phyloP scores from a whole-genome alignment of 2,113 vertebrate genomes.

The Tretioscincus oriximinensis region DNA sequence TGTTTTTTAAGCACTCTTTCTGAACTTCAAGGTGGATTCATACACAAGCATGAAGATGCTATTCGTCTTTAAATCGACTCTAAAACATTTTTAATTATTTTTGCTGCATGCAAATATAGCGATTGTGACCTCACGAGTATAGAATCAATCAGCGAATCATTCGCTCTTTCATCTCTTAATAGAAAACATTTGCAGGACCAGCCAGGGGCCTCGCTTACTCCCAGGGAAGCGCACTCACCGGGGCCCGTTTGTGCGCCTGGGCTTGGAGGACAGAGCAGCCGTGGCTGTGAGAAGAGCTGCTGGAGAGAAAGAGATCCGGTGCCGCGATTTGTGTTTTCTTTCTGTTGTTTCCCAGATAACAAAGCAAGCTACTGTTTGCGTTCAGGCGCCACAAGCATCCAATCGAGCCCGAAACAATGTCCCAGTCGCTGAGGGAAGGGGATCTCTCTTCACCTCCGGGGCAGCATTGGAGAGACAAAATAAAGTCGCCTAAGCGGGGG shows the following conservation, averaged over 20 bases:
- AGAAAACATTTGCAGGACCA: too few species aligned
- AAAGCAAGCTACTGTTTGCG: slow-evolving; percentile 75
- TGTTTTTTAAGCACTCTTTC: too few species aligned
- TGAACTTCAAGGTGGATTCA: too few species aligned
- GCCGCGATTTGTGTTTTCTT: slow-evolving; percentile 69
- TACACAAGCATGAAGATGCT: too few species aligned
- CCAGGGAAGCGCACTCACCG: neutral
- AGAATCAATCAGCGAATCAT: too few species aligned
- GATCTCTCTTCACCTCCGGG: slow-evolving; percentile 76
- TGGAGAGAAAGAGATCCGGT: slow-evolving; percentile 68
- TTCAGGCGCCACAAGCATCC: slow-evolving; percentile 81
- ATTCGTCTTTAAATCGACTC: too few species aligned
- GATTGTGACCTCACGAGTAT: too few species aligned
- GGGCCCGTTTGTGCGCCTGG: neutral
- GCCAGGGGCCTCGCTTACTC: neutral
- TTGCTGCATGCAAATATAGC: too few species aligned
- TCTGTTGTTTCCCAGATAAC: slow-evolving; percentile 84
- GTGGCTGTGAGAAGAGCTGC: slow-evolving; percentile 66
- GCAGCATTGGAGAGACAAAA: slow-evolving; percentile 67
- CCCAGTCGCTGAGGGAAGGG: slow-evolving; percentile 68
- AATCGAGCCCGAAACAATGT: slow-evolving; percentile 74
- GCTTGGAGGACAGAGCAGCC: slow-evolving; percentile 35
- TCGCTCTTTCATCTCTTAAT: too few species aligned
- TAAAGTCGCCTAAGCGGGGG: slow-evolving; percentile 49
- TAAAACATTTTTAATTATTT: too few species aligned